A percentile compares a stretch with the other conserved stretches of the same genome.
phyloP scores from a whole-genome alignment of 2,113 vertebrate genomes.

The Stercorarius parasiticus region DNA sequence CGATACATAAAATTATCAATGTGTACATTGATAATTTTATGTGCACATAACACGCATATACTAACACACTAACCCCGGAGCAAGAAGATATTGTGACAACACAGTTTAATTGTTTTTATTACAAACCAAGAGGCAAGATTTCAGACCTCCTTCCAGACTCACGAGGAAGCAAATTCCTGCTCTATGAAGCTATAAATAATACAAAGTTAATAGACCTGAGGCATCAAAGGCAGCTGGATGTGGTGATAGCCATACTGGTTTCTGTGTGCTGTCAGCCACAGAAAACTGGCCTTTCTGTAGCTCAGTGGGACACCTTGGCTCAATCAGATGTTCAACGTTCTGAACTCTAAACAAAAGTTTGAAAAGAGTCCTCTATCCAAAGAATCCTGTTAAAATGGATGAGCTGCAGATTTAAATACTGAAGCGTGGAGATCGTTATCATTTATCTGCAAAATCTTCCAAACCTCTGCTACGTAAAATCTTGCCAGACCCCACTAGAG shows the following conservation, averaged over 20 bases:
- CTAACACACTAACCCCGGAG: not conserved
- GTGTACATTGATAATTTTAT: accelerated
- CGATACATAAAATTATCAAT: not conserved
- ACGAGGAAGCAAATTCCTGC: not conserved
- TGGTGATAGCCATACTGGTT: not conserved
- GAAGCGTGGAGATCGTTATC: not conserved
- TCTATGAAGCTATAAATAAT: not conserved
- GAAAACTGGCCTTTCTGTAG: not conserved
- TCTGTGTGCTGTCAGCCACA: not conserved
- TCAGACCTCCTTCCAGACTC: not conserved
- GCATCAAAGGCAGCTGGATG: not conserved
- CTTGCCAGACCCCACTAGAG: not conserved
- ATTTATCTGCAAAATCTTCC: not conserved
- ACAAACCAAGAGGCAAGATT: not conserved
- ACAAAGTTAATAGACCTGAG: not conserved
- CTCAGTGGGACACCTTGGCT: not conserved
- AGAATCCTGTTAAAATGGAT: not conserved
- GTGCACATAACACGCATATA: not conserved
- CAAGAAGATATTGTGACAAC: not conserved
- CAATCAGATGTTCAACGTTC: not conserved
- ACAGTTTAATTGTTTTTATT: not conserved
- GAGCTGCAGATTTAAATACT: not conserved
- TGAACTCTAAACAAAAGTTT: not conserved
- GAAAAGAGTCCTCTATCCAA: not conserved
- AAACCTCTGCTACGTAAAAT: not conserved